These are phyloP conservation scores for Carposina sasakii DNA, from an alignment of 1,140 invertebrate species.

Conservation along the genomic window DNA sequence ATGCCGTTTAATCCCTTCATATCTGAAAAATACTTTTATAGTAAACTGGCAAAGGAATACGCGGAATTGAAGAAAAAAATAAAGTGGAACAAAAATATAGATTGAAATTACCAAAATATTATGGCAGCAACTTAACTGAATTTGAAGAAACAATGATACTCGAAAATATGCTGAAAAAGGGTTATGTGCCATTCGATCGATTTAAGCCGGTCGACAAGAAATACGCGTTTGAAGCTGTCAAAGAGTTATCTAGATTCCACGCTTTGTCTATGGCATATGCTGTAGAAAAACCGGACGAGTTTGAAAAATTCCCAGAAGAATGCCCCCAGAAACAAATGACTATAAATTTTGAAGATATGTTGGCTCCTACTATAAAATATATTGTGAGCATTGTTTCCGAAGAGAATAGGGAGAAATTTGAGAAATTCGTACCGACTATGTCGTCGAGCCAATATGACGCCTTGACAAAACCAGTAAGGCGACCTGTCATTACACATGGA, in stretches of 20 bases:
- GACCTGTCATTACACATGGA: constrained; percentile 37
- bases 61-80: constrained; percentile 32
- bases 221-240: constrained; percentile 27
- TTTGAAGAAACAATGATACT: constrained; percentile 38
- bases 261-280: constrained; percentile 43
- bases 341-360: constrained; percentile 36
- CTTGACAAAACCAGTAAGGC: constrained; percentile 20
- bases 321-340: constrained; percentile 50
- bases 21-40: constrained; percentile 42
- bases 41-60: constrained; percentile 31
- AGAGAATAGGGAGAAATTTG: constrained; percentile 26
- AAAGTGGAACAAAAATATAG: constrained; percentile 26
- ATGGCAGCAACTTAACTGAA: constrained; percentile 18
- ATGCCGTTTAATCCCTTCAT: constrained; percentile 31
- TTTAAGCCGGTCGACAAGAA: constrained; percentile 40
- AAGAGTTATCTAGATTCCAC: constrained; percentile 41
- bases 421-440: constrained; percentile 12
- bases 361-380: background rate
- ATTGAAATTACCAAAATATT: constrained; percentile 41
- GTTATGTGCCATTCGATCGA: constrained; percentile 31
- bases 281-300: constrained; percentile 38
- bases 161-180: constrained; percentile 36
- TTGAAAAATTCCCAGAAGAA: constrained; percentile 44
- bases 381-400: background rate
- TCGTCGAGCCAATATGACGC: constrained; percentile 10